Evolutionary conservation across 2,888 invertebrate species (phyloP).

Genomic region (Cryptophagus acutangulus): DNA sequence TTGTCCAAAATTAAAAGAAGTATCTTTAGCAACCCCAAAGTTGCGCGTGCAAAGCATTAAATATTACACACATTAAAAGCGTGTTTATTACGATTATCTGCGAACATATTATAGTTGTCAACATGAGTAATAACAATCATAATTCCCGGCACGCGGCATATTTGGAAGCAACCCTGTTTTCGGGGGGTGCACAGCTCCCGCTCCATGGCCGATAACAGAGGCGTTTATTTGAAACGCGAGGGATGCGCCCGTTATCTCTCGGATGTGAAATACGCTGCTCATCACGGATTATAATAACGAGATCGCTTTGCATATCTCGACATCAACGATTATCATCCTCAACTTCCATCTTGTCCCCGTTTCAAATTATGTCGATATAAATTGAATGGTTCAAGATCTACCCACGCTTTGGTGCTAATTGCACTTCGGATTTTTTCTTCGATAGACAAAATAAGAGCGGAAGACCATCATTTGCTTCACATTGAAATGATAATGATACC

Average conservation of each 20-base stretch:
- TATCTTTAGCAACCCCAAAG: not conserved
- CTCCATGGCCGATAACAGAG: conserved; percentile 26
- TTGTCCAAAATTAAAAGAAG: too few relatives aligned
- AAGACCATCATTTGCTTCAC: too few relatives aligned
- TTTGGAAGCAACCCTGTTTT: too few relatives aligned
- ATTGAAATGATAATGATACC: too few relatives aligned
- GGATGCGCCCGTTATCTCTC: conserved; percentile 28
- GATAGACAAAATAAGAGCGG: too few relatives aligned
- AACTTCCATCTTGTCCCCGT: too few relatives aligned
- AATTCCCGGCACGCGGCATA: conserved; percentile 41
- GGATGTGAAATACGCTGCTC: conserved; percentile 44
- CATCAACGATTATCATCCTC: conserved; percentile 45
- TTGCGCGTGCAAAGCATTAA: not conserved
- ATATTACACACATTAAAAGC: conserved; percentile 29
- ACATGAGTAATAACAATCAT: conserved; percentile 41
- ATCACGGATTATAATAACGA: conserved; percentile 49
- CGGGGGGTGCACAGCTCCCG: conserved; percentile 24
- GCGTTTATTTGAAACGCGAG: conserved; percentile 25
- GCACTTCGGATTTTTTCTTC: too few relatives aligned
- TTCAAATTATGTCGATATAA: too few relatives aligned
- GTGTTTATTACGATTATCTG: conserved; percentile 36
- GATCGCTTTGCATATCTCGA: conserved; percentile 48
- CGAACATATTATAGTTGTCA: conserved; percentile 34
- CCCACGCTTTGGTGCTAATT: too few relatives aligned
- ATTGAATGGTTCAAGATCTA: too few relatives aligned